These are phyloP conservation scores for Poecile atricapillus DNA, from an alignment of 2,113 vertebrate species.

Conservation along the genomic window DNA sequence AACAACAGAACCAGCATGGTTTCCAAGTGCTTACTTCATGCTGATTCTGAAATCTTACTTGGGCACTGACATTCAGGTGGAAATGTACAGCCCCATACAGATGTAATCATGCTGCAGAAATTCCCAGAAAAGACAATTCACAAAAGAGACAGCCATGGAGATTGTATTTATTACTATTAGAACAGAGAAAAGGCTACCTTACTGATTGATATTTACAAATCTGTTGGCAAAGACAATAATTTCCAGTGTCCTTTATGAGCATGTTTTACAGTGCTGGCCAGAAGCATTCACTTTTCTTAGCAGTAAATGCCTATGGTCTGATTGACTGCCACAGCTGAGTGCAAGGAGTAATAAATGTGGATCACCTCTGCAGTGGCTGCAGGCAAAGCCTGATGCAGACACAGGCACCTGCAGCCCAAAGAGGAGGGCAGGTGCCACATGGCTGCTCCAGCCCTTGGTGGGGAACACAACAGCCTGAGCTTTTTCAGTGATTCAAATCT, in stretches of 20 bases:
- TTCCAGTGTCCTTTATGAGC: slow-evolving; percentile 57
- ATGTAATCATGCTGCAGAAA: not conserved
- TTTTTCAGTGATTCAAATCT: not conserved
- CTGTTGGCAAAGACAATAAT: slow-evolving; percentile 32
- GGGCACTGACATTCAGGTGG: not conserved
- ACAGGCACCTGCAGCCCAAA: not conserved
- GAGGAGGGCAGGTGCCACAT: not conserved
- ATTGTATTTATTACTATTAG: slow-evolving; percentile 33
- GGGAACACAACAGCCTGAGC: not conserved
- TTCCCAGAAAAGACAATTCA: not conserved
- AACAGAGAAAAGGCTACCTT: slow-evolving; percentile 25
- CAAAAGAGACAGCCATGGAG: not conserved
- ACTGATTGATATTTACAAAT: slow-evolving; percentile 51
- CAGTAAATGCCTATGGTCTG: slow-evolving; percentile 3
- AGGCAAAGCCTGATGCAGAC: not conserved
- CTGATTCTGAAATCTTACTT: not conserved
- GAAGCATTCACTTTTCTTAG: slow-evolving; percentile 15
- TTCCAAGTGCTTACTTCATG: not conserved
- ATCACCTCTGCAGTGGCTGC: fast-evolving
- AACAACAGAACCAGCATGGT: not conserved
- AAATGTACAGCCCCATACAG: not conserved
- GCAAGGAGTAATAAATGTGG: not conserved
- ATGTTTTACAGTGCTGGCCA: slow-evolving; percentile 23
- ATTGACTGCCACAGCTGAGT: not conserved
- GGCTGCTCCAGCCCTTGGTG: not conserved